A percentile compares a stretch with the other conserved stretches of the same genome.
phyloP scores from a whole-genome alignment of 2,113 vertebrate genomes.

The Nyctereutes procyonoides region DNA sequence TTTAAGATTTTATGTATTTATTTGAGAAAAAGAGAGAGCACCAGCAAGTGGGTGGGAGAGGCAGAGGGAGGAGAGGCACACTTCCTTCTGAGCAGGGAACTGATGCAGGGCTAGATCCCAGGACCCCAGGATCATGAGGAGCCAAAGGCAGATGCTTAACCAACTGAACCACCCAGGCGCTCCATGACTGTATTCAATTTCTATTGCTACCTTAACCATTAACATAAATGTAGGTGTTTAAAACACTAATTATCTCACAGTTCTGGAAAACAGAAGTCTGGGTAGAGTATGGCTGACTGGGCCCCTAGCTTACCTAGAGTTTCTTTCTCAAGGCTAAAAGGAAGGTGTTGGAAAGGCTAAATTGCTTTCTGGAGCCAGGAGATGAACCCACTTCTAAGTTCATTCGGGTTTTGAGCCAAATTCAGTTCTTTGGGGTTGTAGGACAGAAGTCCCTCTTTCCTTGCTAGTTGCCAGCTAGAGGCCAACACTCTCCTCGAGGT shows the following conservation, averaged over 20 bases:
- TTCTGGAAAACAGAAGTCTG: not conserved
- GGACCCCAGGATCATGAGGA: not conserved
- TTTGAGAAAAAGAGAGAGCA: not conserved
- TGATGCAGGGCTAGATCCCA: not conserved
- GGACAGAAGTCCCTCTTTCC: not conserved
- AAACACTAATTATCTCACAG: not conserved
- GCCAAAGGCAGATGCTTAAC: not conserved
- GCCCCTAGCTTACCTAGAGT: not conserved
- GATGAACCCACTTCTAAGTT: not conserved
- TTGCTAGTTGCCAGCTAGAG: not conserved
- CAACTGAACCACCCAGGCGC: not conserved
- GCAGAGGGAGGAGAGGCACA: not conserved
- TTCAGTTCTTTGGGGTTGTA: not conserved
- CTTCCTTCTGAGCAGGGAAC: not conserved
- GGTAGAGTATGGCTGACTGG: not conserved
- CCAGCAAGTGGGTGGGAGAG: not conserved
- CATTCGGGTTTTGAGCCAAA: not conserved
- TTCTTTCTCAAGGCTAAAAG: not conserved
- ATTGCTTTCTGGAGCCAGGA: not conserved
- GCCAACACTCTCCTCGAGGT: not conserved
- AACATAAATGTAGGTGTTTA: not conserved
- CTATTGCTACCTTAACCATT: constrained; percentile 6
- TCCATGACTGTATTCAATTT: not conserved
- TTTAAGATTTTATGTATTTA: not conserved
- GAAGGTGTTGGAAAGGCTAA: not conserved